Evolutionary conservation across 2,888 invertebrate genomes (phyloP).

Genomic region (Drosophila leonis): DNA sequence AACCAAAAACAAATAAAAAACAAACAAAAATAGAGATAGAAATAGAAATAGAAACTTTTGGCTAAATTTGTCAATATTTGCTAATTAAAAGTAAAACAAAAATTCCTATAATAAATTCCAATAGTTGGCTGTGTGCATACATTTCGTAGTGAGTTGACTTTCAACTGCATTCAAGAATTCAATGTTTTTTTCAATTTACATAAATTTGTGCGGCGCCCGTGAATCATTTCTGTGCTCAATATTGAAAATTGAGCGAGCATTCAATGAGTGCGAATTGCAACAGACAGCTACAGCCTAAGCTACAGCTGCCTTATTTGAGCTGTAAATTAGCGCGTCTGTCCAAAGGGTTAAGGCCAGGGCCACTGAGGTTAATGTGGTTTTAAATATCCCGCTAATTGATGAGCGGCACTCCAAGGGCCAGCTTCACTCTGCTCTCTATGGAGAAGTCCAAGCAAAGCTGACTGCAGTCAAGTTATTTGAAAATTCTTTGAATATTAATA

Average conservation of each 20-base stretch:
- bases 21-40: background rate
- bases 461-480: background rate
- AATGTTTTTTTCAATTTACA: constrained; percentile 44
- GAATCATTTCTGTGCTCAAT: constrained; percentile 45
- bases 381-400: constrained; percentile 73
- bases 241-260: background rate
- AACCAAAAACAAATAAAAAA: constrained; percentile 14
- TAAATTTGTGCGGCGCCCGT: constrained; percentile 57
- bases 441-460: constrained; percentile 7
- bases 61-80: constrained; percentile 1
- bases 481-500: background rate
- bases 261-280: constrained; percentile 26
- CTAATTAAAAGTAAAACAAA: constrained; percentile 11
- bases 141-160: constrained; percentile 10
- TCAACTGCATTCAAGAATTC: constrained; percentile 29
- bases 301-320: constrained; percentile 47
- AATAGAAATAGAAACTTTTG: constrained; percentile 37
- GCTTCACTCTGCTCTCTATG: background rate
- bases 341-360: constrained; percentile 71
- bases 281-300: background rate
- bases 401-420: constrained; percentile 32
- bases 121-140: background rate
- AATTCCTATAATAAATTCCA: background rate
- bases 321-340: constrained; percentile 60
- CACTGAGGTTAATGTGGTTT: constrained; percentile 73